Percentiles rank a stretch among this genome's conserved stretches.
Evolutionary conservation across 2,113 vertebrate species (phyloP).

Genomic region (Phylloscopus whistleri): DNA sequence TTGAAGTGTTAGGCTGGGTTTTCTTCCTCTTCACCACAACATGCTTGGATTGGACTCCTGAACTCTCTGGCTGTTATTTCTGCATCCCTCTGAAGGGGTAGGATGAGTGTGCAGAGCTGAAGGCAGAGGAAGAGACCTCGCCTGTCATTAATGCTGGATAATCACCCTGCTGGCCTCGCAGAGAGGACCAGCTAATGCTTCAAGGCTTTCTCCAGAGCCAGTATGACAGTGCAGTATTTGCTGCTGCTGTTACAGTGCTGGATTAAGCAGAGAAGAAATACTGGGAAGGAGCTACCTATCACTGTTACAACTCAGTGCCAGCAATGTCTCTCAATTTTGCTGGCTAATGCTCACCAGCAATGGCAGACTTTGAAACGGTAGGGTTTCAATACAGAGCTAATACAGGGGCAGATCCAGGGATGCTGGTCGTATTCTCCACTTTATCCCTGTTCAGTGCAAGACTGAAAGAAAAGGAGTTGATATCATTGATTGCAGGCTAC

Average conservation of each 20-base stretch:
- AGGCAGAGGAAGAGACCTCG: neutral
- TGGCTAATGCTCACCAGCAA: neutral
- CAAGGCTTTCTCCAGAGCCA: neutral
- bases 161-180: neutral
- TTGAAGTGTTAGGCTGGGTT: neutral
- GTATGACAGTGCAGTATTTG: constrained; percentile 38
- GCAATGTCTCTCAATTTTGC: neutral
- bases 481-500: neutral
- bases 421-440: neutral
- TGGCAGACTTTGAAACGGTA: neutral
- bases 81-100: neutral
- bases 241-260: neutral
- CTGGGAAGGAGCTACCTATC: neutral
- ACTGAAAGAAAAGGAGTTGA: neutral
- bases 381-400: neutral
- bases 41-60: neutral
- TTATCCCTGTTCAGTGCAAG: neutral
- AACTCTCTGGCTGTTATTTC: neutral
- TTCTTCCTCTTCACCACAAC: neutral
- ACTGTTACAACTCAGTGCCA: neutral
- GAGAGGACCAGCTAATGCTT: neutral
- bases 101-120: neutral
- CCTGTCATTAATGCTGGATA: neutral
- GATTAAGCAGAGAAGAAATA: neutral
- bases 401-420: neutral